phyloP scores from a whole-genome alignment of 2,113 vertebrate genomes.

The Trichomycterus rosablanca region DNA sequence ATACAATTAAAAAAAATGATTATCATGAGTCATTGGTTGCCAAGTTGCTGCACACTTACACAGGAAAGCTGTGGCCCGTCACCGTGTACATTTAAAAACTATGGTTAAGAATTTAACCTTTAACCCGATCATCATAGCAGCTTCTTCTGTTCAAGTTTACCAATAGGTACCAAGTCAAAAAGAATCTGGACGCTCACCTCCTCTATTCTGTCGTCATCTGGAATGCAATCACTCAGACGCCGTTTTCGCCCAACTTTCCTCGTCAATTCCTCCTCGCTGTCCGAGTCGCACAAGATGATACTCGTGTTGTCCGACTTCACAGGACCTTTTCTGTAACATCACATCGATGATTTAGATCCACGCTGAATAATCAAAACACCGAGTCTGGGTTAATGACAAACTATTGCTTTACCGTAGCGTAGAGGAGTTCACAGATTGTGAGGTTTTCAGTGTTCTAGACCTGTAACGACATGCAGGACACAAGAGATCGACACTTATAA shows the following conservation, averaged over 20 bases:
- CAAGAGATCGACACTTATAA: background rate
- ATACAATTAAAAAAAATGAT: too few species aligned
- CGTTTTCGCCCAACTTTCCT: conserved; percentile 77
- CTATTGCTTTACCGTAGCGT: conserved; percentile 74
- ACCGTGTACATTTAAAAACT: too few species aligned
- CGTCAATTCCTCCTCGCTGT: conserved; percentile 83
- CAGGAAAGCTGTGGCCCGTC: too few species aligned
- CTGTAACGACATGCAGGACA: conserved; percentile 56
- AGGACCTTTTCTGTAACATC: conserved; percentile 68
- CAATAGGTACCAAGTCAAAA: too few species aligned
- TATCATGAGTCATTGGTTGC: too few species aligned
- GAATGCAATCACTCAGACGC: conserved; percentile 66
- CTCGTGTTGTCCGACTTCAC: conserved; percentile 73
- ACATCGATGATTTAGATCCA: conserved; percentile 1
- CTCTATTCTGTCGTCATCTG: conserved; percentile 60
- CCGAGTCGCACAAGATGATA: conserved; percentile 76
- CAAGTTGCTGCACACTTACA: too few species aligned
- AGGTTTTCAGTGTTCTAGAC: conserved; percentile 84
- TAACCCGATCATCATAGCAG: too few species aligned
- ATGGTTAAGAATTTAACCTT: too few species aligned
- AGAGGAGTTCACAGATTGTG: conserved; percentile 82
- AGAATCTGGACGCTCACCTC: too few species aligned
- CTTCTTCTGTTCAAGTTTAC: too few species aligned
- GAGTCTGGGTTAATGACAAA: background rate
- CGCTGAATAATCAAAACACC: background rate